These are phyloP conservation scores for Rotaria macrura DNA, from an alignment of 2,888 invertebrate genomes.

Conservation along the genomic window DNA sequence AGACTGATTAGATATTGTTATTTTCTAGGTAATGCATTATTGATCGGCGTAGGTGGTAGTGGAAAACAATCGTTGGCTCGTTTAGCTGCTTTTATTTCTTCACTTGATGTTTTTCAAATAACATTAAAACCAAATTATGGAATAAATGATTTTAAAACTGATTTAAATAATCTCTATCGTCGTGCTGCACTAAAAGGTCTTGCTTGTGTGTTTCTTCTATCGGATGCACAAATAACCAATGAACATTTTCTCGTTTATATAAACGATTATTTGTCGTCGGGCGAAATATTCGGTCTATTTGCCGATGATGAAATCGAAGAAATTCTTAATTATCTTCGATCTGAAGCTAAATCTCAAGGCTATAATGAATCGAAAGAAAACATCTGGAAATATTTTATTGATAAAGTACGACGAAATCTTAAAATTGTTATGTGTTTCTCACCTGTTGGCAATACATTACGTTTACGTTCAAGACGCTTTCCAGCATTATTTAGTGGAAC, in stretches of 20 bases:
- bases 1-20: constrained; percentile 63
- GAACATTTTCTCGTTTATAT: constrained; percentile 75
- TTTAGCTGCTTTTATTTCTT: constrained; percentile 67
- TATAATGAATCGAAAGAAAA: constrained; percentile 36
- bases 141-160: constrained; percentile 60
- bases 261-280: constrained; percentile 74
- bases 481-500: constrained; percentile 75
- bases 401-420: constrained; percentile 64
- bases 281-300: constrained; percentile 75
- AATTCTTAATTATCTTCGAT: neutral
- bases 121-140: constrained; percentile 69
- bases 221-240: constrained; percentile 69
- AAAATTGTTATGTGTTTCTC: constrained; percentile 76
- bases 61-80: constrained; percentile 70
- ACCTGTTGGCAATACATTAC: constrained; percentile 23
- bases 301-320: constrained; percentile 72
- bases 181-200: constrained; percentile 65
- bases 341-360: constrained; percentile 5
- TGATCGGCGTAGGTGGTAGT: constrained; percentile 74
- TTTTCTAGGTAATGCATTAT: constrained; percentile 68
- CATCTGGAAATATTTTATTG: constrained; percentile 59
- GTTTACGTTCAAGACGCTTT: constrained; percentile 65
- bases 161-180: constrained; percentile 65
- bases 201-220: constrained; percentile 68
- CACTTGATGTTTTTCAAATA: constrained; percentile 66